Evolutionary conservation across 2,113 vertebrate genomes (phyloP).

Genomic region (Opisthocomus hoazin): DNA sequence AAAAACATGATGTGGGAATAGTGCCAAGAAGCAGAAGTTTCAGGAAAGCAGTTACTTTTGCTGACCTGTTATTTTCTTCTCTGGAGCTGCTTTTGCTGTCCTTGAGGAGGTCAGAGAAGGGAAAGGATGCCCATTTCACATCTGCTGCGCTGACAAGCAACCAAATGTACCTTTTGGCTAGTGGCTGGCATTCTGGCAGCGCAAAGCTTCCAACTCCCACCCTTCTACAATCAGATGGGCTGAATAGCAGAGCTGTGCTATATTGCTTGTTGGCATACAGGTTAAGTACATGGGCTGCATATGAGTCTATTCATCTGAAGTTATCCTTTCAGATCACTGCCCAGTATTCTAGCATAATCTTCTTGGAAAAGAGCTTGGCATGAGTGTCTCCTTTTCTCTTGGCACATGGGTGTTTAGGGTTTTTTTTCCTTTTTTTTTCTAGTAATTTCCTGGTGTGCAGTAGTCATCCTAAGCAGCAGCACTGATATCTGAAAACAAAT

Average conservation of each 20-base stretch:
- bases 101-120: conserved; percentile 60
- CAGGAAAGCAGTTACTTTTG: not conserved
- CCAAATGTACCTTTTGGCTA: conserved; percentile 62
- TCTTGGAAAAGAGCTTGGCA: not conserved
- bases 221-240: conserved; percentile 24
- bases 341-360: conserved; percentile 20
- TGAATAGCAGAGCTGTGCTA: conserved; percentile 36
- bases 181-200: conserved; percentile 30
- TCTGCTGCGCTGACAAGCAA: conserved; percentile 68
- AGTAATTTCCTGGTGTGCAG: not conserved
- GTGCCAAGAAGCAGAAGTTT: not conserved
- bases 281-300: conserved; percentile 51
- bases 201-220: conserved; percentile 7
- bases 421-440: not conserved
- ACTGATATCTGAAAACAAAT: conserved; percentile 9
- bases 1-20: not conserved
- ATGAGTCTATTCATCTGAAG: conserved; percentile 17
- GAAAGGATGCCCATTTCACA: conserved; percentile 46
- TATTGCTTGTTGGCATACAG: conserved; percentile 29
- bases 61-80: not conserved
- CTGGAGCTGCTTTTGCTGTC: conserved; percentile 23
- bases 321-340: conserved; percentile 31
- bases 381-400: not conserved
- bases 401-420: not conserved
- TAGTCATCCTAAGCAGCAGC: not conserved